Evolutionary conservation across 2,888 invertebrate genomes (phyloP), one percentile per base, ranked within the genome.

Genomic region (Phengaris alcon): DNA sequence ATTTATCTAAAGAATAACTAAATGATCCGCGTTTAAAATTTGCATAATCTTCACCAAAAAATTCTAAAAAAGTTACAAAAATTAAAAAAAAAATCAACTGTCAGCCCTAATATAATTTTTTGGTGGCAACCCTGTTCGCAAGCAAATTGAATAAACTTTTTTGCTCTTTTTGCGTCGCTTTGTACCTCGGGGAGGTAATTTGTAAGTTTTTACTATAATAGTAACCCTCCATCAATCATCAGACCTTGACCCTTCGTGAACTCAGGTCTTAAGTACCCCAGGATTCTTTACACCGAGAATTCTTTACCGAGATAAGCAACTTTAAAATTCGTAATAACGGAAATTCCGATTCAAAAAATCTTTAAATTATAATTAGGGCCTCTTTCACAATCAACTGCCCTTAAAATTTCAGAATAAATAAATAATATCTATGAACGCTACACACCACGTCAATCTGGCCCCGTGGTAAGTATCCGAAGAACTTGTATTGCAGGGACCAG

Each of bases 141-240:
- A 10, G 64, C 64, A 64, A 64, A 64, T 44, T 64, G 64, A 64
- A 64, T 35, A 35, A 10, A 35, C 10, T 64, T 44, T 35, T 35
- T 64, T 22, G 5, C 9, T 15, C 35, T 64, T 64, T 64, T 64
- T 64, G 64, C 35, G 2, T 22, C 35, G 35, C 64, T 64, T 64
- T 64, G 64, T 64, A 35, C 64, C 64, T 35, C 59, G 35, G 64
- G 64, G 64, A 64, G 64, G 64, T 64, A 44, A 64, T 64, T 64
- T 64, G 64, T 59, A 59, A 6, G 52, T 64, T 64, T 64, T 64
- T 64, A 44, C 64, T 64, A 12, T 64, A 64, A 64, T 64, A 64
- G 12, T 64, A 35, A 64, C 64, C 35, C 64, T 9, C 64, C 64
- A 64, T 64, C 64, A 64, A 64, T 64, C 64, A 64, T 0, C 12